phyloP scores from a whole-genome alignment of 2,888 invertebrate species.

The Papilio demoleus region DNA sequence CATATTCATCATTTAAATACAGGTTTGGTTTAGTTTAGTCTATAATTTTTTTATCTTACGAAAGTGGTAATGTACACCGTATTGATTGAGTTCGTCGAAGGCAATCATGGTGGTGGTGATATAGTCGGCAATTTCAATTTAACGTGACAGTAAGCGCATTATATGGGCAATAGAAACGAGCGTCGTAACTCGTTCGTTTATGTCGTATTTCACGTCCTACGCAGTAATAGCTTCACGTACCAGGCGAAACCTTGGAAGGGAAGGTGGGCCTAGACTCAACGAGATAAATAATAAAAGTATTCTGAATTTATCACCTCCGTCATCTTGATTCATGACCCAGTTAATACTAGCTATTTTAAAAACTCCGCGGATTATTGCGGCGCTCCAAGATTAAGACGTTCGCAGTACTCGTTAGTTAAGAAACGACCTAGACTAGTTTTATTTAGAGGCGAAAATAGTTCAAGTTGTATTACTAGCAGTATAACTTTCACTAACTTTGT shows the following conservation, averaged over 20 bases:
- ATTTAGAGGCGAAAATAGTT: too few relatives aligned
- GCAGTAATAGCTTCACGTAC: conserved; percentile 68
- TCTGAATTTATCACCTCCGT: conserved; percentile 10
- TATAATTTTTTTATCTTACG: not conserved
- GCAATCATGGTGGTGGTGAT: conserved; percentile 70
- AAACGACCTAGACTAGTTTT: not conserved
- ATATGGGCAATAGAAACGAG: conserved; percentile 63
- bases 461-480: too few relatives aligned
- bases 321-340: conserved; percentile 1
- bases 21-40: not conserved
- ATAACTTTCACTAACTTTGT: too few relatives aligned
- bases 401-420: not conserved
- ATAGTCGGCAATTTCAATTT: conserved; percentile 74
- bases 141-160: conserved; percentile 64
- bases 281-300: conserved; percentile 48
- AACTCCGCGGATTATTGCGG: conserved; percentile 7
- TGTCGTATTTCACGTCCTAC: conserved; percentile 71
- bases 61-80: not conserved
- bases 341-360: conserved; percentile 11
- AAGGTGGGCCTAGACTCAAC: conserved; percentile 46
- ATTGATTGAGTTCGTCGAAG: conserved; percentile 48
- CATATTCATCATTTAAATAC: not conserved
- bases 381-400: not conserved
- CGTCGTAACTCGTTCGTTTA: conserved; percentile 70
- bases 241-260: conserved; percentile 57